Base-by-base conservation (phyloP, 2,888 invertebrate species). In the Ceraclea dissimilis region DNA sequence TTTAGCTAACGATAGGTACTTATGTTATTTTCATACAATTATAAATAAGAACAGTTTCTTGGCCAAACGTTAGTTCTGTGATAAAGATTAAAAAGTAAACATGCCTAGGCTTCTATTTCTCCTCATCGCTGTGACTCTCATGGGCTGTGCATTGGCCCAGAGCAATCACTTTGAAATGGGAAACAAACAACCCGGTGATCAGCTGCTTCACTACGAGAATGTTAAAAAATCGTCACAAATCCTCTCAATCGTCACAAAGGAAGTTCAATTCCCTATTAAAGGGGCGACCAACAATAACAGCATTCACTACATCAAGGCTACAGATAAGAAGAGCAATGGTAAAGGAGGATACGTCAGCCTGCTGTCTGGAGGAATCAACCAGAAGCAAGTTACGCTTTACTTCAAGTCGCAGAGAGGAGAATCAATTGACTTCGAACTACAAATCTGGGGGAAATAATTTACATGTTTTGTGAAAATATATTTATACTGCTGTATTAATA, bases 341-440 rank as follows among this genome's bases (percentile, higher is more conserved):
- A 70, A 72, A 0, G 78, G 78, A 6, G 79, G 76, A 16, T 67
- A 65, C 56, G 71, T 70, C 1, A 68, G 64, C 4, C 59, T 77
- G 1, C 26, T 64, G 1, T 39, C 43, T 0, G 79, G 79, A 26
- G 79, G 79, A 11, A 70, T 73, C 1, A 69, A 70, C 2, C 53
- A 59, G 48, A 65, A 52, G 8, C 65, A 63, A 21, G 72, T 69
- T 1, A 68, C 68, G 1, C 56, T 79, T 0, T 68, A 67, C 33
- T 71, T 78, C 63, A 74, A 72, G 62, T 76, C 78, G 18, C 69
- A 71, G 60, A 67, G 73, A 16, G 67, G 71, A 17, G 67, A 69
- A 46, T 68, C 71, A 18, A 70, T 79, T 57, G 71, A 74, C 61
- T 78, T 74, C 60, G 51, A 70, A 17, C 66, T 78, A 10, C 69